These are phyloP conservation scores for Halocaridina rubra DNA, from an alignment of 2,888 invertebrate species.

Conservation along the genomic window DNA sequence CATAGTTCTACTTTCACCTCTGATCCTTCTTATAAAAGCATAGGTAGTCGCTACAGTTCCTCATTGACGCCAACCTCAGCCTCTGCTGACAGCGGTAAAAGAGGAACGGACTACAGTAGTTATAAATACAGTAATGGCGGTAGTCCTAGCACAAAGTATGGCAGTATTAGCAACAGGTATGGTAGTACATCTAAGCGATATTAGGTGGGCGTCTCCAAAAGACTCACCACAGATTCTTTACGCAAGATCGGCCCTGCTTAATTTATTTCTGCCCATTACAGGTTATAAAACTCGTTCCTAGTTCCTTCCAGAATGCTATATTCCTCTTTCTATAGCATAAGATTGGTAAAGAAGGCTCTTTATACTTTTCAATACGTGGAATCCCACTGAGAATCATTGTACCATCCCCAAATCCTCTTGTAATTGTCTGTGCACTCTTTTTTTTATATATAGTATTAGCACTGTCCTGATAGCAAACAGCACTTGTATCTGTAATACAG, in stretches of 20 bases:
- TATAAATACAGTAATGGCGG: not conserved
- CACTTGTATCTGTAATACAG: too few species aligned
- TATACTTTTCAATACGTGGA: too few species aligned
- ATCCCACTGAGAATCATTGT: too few species aligned
- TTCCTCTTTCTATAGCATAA: not conserved
- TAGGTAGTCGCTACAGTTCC: conserved; percentile 2
- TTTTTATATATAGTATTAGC: too few species aligned
- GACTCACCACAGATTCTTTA: not conserved
- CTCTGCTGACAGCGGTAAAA: not conserved
- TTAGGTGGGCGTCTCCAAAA: too few species aligned
- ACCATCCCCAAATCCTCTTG: too few species aligned
- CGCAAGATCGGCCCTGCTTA: not conserved
- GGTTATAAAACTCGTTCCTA: too few species aligned
- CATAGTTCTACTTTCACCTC: not conserved
- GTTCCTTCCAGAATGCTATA: not conserved
- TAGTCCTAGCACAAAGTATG: not conserved
- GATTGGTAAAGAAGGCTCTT: not conserved
- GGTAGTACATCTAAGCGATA: not conserved
- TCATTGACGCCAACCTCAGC: not conserved
- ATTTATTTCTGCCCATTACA: too few species aligned
- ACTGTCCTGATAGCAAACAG: too few species aligned
- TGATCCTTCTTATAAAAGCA: not conserved
- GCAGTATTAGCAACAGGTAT: not conserved
- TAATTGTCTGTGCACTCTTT: too few species aligned
- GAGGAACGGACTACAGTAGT: not conserved